Conservation (phyloP, 1,140 invertebrate species). For the Harlomillsia oculata region DNA sequence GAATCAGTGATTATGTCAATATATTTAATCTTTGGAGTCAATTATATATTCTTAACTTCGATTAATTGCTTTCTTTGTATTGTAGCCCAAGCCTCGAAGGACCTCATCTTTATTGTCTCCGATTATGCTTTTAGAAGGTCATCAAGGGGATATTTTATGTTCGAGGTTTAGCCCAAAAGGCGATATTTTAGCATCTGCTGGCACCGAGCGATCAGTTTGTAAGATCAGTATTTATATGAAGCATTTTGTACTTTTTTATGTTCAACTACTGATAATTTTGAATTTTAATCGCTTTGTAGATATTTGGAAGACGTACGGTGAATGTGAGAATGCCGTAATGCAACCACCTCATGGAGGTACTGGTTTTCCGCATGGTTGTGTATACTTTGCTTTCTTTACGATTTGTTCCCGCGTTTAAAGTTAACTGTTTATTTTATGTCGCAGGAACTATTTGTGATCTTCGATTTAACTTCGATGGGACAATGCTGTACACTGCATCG, state of each 20-base stretch:
- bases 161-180: slow-evolving; percentile 94
- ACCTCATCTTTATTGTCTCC: slow-evolving; percentile 84
- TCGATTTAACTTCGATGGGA: slow-evolving; percentile 89
- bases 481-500: slow-evolving; percentile 77
- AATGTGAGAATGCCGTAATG: slow-evolving; percentile 93
- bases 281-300: slow-evolving; percentile 43
- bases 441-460: slow-evolving; percentile 93
- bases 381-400: too few relatives aligned
- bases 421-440: too few relatives aligned
- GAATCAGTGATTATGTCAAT: not conserved
- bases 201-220: slow-evolving; percentile 96
- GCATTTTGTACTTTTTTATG: slow-evolving; percentile 3
- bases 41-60: not conserved
- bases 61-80: not conserved
- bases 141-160: slow-evolving; percentile 91
- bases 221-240: slow-evolving; percentile 44
- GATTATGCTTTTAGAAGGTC: slow-evolving; percentile 94
- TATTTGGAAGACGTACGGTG: slow-evolving; percentile 91
- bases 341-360: slow-evolving; percentile 82
- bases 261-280: not conserved
- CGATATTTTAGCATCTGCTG: slow-evolving; percentile 80
- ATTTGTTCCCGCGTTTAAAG: too few relatives aligned
- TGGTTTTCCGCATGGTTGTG: too few relatives aligned
- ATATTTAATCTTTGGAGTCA: not conserved
- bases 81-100: slow-evolving; percentile 40